Conservation (phyloP, 2,888 invertebrate species). For the Rugalucina vietnamica region DNA sequence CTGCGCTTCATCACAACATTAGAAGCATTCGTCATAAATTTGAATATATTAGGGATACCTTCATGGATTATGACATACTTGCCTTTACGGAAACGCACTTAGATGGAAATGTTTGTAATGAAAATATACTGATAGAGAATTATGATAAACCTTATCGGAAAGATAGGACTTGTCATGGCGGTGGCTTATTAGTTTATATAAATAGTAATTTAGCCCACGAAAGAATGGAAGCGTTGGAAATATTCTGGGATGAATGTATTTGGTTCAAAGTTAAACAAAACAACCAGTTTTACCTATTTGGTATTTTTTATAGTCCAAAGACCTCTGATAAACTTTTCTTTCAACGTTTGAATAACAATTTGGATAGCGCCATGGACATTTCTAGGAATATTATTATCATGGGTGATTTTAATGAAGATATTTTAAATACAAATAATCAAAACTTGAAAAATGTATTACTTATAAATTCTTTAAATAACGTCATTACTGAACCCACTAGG, state of each 20-base stretch:
- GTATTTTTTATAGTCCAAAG: neutral
- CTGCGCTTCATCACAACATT: neutral
- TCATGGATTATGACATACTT: neutral
- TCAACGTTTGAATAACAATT: neutral
- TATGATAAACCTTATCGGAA: neutral
- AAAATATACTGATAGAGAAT: neutral
- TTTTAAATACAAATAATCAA: neutral
- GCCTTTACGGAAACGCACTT: neutral
- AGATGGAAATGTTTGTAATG: neutral
- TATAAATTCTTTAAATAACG: neutral
- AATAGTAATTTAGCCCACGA: neutral
- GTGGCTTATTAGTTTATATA: too few relatives aligned
- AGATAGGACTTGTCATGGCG: too few relatives aligned
- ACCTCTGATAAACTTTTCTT: neutral
- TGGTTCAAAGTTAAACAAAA: neutral
- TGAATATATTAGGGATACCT: neutral
- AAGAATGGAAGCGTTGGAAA: neutral
- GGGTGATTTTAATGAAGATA: neutral
- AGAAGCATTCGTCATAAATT: neutral
- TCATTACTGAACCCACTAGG: slow-evolving; percentile 25
- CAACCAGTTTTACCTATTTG: neutral
- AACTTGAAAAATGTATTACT: neutral
- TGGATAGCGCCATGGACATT: neutral
- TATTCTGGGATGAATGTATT: neutral
- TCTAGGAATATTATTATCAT: neutral